Evolutionary conservation across 2,888 invertebrate genomes (phyloP).

Genomic region (Deilephila porcellus): DNA sequence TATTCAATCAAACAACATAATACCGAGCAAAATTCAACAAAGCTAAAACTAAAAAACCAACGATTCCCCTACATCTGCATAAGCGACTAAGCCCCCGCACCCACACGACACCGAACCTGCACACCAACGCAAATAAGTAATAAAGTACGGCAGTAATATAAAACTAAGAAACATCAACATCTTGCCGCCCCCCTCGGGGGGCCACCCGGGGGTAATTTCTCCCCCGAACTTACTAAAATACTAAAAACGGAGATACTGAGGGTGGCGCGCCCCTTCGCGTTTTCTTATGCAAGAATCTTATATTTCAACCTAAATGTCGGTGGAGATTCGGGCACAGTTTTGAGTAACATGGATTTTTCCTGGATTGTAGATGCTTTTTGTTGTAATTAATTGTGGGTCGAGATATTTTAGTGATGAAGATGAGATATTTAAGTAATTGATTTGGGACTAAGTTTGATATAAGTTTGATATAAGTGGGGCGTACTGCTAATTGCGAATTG

Average conservation of each 20-base stretch:
- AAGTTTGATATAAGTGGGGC: too few species aligned
- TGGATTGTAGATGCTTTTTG: slow-evolving; percentile 3
- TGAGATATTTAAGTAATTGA: too few species aligned
- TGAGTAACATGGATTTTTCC: slow-evolving; percentile 44
- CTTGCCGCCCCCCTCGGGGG: slow-evolving; percentile 66
- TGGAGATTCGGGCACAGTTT: slow-evolving; percentile 47
- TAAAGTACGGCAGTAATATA: slow-evolving; percentile 84
- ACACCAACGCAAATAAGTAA: slow-evolving; percentile 82
- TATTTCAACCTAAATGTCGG: slow-evolving; percentile 82
- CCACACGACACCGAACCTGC: slow-evolving; percentile 58
- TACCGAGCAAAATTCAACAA: slow-evolving; percentile 16
- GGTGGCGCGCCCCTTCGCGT: slow-evolving; percentile 67
- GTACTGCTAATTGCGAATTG: too few species aligned
- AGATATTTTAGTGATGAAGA: too few species aligned
- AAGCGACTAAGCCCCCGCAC: slow-evolving; percentile 60
- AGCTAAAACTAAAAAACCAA: slow-evolving; percentile 30
- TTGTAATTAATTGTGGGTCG: too few species aligned
- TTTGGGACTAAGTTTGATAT: too few species aligned
- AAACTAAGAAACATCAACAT: slow-evolving; percentile 86
- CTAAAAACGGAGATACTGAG: slow-evolving; percentile 84
- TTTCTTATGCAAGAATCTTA: slow-evolving; percentile 85
- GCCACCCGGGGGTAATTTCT: slow-evolving; percentile 74
- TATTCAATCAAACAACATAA: not conserved
- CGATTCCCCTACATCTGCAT: slow-evolving; percentile 66
- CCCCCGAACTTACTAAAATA: slow-evolving; percentile 85